These are phyloP conservation scores for Chloromyia formosa DNA, from an alignment of 2,888 invertebrate species.

Conservation along the genomic window DNA sequence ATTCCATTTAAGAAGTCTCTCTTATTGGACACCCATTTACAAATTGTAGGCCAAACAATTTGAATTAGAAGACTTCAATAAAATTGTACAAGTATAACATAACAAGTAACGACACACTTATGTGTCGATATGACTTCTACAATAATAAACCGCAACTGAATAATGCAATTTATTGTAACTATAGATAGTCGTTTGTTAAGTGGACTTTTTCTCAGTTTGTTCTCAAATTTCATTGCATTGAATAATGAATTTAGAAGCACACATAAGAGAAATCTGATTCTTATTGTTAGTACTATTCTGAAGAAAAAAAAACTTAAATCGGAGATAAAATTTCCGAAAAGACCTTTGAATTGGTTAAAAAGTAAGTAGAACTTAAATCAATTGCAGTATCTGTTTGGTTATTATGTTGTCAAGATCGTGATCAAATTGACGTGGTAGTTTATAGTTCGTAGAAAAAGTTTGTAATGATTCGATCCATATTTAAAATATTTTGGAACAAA, in stretches of 20 bases:
- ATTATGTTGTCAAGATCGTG: background rate
- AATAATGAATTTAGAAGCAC: background rate
- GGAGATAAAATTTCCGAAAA: too few relatives aligned
- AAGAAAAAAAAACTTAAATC: too few relatives aligned
- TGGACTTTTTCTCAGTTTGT: background rate
- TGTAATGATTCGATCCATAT: background rate
- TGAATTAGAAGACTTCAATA: too few relatives aligned
- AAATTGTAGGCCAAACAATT: background rate
- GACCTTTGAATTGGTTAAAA: too few relatives aligned
- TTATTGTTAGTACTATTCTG: too few relatives aligned
- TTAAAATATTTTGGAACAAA: slow-evolving; percentile 12
- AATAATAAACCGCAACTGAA: background rate
- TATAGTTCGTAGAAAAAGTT: background rate
- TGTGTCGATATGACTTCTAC: too few relatives aligned
- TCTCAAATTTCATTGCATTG: background rate
- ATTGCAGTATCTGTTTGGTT: background rate
- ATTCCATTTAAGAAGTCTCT: background rate
- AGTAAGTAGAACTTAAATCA: background rate
- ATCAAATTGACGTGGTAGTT: background rate
- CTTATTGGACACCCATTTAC: background rate
- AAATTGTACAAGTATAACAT: background rate
- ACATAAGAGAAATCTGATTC: too few relatives aligned
- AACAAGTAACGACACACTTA: too few relatives aligned
- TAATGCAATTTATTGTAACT: background rate
- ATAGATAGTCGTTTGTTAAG: background rate